Percentiles rank a stretch among this genome's conserved stretches.
Evolutionary conservation across 2,888 invertebrate genomes (phyloP).

Genomic region (Parthenolecanium corni): DNA sequence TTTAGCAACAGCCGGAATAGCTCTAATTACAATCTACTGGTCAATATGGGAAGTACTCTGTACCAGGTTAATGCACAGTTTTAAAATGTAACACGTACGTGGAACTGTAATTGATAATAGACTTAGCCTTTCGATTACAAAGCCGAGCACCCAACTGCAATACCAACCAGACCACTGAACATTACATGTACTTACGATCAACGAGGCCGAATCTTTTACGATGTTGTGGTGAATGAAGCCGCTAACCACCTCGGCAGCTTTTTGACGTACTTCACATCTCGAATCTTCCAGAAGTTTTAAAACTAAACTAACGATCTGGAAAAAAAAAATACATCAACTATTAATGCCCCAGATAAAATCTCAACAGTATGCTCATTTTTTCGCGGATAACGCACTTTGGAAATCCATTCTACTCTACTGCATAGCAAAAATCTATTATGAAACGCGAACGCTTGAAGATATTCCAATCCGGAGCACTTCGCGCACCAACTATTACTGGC

Average conservation of each 20-base stretch:
- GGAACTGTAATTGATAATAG: no score
- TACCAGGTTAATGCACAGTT: no score
- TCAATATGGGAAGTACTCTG: no score
- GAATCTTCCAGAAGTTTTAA: constrained; percentile 56
- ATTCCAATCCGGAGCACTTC: constrained; percentile 52
- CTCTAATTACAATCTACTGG: no score
- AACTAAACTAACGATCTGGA: constrained; percentile 48
- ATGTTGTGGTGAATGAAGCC: constrained; percentile 78
- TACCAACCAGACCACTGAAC: no score
- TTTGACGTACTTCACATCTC: constrained; percentile 67
- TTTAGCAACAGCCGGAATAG: no score
- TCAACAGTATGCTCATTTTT: background rate
- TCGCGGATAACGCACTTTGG: constrained; percentile 8
- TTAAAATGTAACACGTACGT: no score
- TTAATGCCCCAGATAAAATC: background rate
- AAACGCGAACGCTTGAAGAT: constrained; percentile 58
- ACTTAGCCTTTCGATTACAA: no score
- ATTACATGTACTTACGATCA: constrained; percentile 50
- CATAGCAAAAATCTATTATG: constrained; percentile 56
- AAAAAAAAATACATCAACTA: constrained; percentile 34
- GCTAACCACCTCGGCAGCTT: constrained; percentile 68
- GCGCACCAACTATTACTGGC: constrained; percentile 52
- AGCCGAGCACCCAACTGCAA: no score
- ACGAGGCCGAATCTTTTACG: constrained; percentile 47
- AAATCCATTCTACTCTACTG: constrained; percentile 44